These are phyloP conservation scores for Clarias batrachus DNA, from an alignment of 2,113 vertebrate genomes.

Conservation along the genomic window DNA sequence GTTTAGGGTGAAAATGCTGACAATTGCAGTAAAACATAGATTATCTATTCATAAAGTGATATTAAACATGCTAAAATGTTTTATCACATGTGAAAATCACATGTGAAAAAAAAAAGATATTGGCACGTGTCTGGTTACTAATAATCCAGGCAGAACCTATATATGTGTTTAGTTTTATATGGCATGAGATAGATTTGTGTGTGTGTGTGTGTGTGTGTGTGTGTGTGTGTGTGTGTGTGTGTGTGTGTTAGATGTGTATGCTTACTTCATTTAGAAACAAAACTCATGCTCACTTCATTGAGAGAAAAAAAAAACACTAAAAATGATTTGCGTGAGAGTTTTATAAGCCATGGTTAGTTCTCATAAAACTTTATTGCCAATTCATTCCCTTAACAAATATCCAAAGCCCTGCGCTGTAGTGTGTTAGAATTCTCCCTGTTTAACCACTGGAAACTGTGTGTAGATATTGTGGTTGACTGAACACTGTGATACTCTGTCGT, in stretches of 20 bases:
- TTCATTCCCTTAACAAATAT: neutral
- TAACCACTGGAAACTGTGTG: neutral
- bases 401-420: neutral
- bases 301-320: neutral
- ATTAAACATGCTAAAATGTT: neutral
- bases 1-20: neutral
- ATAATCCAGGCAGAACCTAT: neutral
- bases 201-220: neutral
- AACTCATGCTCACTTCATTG: neutral
- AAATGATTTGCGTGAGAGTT: neutral
- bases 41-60: neutral
- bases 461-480: constrained; percentile 1
- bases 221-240: constrained; percentile 1
- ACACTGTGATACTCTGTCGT: constrained; percentile 22
- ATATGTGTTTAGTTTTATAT: neutral
- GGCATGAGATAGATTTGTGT: neutral
- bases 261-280: neutral
- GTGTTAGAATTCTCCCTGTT: neutral
- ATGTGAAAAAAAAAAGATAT: no score
- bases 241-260: neutral
- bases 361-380: neutral
- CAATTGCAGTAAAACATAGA: neutral
- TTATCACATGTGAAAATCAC: neutral
- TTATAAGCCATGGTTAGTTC: neutral
- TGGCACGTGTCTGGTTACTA: neutral